Base-by-base conservation (phyloP, 2,113 vertebrate species). In the Aldabrachelys gigantea region DNA sequence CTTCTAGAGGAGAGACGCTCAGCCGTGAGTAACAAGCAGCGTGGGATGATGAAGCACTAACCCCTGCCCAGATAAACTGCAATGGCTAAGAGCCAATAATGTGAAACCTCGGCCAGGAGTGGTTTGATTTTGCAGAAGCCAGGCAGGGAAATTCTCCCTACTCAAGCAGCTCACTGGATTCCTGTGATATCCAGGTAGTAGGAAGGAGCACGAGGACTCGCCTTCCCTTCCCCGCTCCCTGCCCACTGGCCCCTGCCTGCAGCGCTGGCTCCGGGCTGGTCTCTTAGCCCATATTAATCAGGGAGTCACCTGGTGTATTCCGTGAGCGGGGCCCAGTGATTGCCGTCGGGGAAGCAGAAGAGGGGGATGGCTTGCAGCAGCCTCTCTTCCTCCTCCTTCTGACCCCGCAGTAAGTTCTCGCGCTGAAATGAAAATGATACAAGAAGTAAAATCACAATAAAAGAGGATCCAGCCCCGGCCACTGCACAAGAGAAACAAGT, bases 311-410 rank as follows among this genome's bases (percentile, higher is more conserved):
- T 99, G 97, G 97, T 98, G 94, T 99, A 99, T 76, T 99, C 98
- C 0, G 98, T 99, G 87, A 99, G 52, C 0, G 99, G 98, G 3
- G 97, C 98, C 99, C 99, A 99, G 97, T 98, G 99, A 79, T 99
- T 99, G 59, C 99, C 99, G 0, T 99, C 99, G 0, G 99, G 99
- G 94, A 99, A 99, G 97, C 99, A 99, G 94, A 99, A 99, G 56
- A 99, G 98, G 2, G 99, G 99, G 89, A 99, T 99, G 24, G 99
- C 99, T 59, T 98, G 98, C 1, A 99, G 95, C 2, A 99, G 98
- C 94, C 99, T 98, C 85, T 99, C 99, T 87, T 99, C 99, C 75
- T 99, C 99, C 96, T 99, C 99, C 93, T 98, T 99, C 92, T 99
- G 99, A 79, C 97, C 99, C 79, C 97, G 98, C 53, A 98, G 98